Evolutionary conservation across 2,113 vertebrate genomes (phyloP).

Genomic region (Apaloderma vittatum): DNA sequence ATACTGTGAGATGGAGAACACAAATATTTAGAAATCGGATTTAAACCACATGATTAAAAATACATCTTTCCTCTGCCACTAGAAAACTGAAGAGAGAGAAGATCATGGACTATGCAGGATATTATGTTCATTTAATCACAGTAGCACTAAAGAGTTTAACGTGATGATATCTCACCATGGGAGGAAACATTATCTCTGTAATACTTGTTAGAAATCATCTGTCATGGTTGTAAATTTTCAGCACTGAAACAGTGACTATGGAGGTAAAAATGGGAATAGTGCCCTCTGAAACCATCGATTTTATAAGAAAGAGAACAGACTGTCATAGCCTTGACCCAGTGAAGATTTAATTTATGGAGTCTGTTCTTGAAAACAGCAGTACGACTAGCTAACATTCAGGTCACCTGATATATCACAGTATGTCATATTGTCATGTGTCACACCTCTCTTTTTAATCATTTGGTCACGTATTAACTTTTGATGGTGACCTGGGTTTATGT

Average conservation of each 20-base stretch:
- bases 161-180: neutral
- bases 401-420: neutral
- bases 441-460: neutral
- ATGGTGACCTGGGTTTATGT: neutral
- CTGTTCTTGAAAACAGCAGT: neutral
- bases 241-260: neutral
- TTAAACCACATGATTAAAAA: slow-evolving; percentile 59
- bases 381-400: neutral
- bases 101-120: slow-evolving; percentile 35
- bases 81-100: slow-evolving; percentile 51
- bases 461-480: neutral
- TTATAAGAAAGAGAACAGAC: neutral
- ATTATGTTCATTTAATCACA: slow-evolving; percentile 47
- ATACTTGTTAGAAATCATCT: slow-evolving; percentile 10
- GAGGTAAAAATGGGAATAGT: neutral
- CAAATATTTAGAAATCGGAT: slow-evolving; percentile 48
- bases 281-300: neutral
- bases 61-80: slow-evolving; percentile 4
- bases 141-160: slow-evolving; percentile 31
- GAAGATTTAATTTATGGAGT: neutral
- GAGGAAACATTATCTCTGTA: slow-evolving; percentile 28
- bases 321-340: neutral
- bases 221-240: neutral
- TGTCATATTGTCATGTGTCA: neutral
- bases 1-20: slow-evolving; percentile 19